Evolutionary conservation across 2,113 vertebrate species (phyloP), one percentile per base, ranked within the genome.

Genomic region (Thinocorus orbignyianus): DNA sequence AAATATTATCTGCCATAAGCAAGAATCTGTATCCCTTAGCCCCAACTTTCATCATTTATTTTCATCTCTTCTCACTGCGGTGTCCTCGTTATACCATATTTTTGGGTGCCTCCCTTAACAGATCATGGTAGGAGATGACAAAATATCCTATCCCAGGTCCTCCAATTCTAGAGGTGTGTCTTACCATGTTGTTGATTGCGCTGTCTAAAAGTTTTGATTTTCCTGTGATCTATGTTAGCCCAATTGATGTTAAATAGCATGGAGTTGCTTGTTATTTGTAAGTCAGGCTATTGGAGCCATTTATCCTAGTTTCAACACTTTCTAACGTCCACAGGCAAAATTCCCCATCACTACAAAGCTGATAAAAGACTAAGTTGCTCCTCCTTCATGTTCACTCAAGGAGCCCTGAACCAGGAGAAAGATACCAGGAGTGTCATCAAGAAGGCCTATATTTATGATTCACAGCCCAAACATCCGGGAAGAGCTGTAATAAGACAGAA

Each of bases 251-350:
- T 96, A 95, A 96, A 94, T 92, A 88, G 86, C 91, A 55, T 54
- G 68, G 81, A 81, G 77, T 28, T 58, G 73, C 81, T 93, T 93
- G 88, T 80, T 96, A 91, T 95, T 92, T 95, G 91, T 96, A 92
- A 92, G 85, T 90, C 80, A 72, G 93, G 82, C 88, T 96, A 94
- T 95, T 96, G 94, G 88, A 95, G 65, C 82, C 95, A 97, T 97
- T 97, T 95, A 94, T 97, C 93, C 95, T 95, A 9, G 69, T 95
- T 97, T 95, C 86, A 97, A 52, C 76, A 79, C 41, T 92, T 95
- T 86, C 91, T 84, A 69, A 88, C 92, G 81, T 76, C 95, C 94
- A 95, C 82, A 48, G 96, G 95, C 95, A 92, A 96, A 93, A 94
- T 94, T 92, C 54, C 39, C 48, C 54, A 4, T 95, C 93, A 72